Conservation (phyloP, 2,797 vertebrate species). For the Diceros bicornis region DNA sequence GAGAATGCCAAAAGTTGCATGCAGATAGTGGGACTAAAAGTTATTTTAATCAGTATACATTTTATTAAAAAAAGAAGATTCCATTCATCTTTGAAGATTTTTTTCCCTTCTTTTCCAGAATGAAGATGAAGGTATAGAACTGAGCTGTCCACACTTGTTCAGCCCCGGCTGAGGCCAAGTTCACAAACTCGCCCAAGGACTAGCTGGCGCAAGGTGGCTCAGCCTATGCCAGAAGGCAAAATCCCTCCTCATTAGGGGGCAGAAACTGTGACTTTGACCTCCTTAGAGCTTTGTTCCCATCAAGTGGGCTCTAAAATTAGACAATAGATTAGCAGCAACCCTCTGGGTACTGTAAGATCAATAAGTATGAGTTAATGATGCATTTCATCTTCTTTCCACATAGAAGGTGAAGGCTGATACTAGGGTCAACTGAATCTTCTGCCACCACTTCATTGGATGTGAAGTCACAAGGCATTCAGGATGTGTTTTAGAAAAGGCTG, state of each 20-base stretch:
- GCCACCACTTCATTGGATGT: neutral
- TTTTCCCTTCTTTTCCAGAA: neutral
- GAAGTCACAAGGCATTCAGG: neutral
- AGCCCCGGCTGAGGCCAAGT: neutral
- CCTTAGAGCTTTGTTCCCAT: slow-evolving; percentile 54
- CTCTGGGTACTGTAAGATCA: slow-evolving; percentile 44
- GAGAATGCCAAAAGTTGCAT: slow-evolving; percentile 13
- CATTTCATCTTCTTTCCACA: slow-evolving; percentile 24
- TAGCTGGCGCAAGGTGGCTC: neutral
- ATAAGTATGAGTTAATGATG: slow-evolving; percentile 41
- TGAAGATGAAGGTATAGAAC: slow-evolving; percentile 37
- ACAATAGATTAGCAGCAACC: neutral
- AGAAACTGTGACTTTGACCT: slow-evolving; percentile 35
- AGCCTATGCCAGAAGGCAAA: neutral
- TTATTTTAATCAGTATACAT: slow-evolving; percentile 34
- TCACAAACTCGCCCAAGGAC: neutral
- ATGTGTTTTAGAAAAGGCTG: slow-evolving; percentile 45
- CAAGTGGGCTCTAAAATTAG: slow-evolving; percentile 37
- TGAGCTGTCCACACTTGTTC: neutral
- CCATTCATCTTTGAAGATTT: neutral
- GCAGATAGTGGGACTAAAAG: neutral
- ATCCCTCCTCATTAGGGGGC: neutral
- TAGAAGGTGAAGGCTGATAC: slow-evolving; percentile 10
- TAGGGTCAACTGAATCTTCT: slow-evolving; percentile 17
- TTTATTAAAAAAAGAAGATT: slow-evolving; percentile 47